These are phyloP conservation scores for Umimayanthus kanabou DNA, from an alignment of 92 coral and sea anemone species.

Conservation along the genomic window DNA sequence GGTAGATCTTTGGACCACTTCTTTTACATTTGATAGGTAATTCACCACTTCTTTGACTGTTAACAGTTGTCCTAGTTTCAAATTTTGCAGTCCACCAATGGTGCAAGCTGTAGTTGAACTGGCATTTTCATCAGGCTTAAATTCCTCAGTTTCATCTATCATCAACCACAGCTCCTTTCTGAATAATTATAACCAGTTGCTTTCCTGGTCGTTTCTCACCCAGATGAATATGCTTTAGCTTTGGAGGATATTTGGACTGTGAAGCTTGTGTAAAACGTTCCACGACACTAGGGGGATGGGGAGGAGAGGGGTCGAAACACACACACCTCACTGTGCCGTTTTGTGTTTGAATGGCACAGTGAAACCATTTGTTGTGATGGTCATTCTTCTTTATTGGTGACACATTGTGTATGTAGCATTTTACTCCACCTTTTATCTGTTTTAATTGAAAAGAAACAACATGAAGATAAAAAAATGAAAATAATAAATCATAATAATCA, in stretches of 20 bases:
- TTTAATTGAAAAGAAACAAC: neutral
- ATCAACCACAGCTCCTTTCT: conserved; percentile 1
- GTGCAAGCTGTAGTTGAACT: neutral
- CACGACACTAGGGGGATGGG: neutral
- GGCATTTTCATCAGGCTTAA: conserved; percentile 8
- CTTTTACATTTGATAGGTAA: conserved; percentile 14
- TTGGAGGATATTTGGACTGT: conserved; percentile 21
- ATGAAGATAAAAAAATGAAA: neutral
- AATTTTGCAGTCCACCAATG: conserved; percentile 33
- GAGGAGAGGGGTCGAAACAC: conserved; percentile 21
- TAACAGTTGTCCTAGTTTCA: conserved; percentile 20
- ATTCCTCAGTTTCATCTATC: neutral
- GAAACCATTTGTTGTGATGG: neutral
- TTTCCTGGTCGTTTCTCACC: conserved; percentile 26
- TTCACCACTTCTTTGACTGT: conserved; percentile 23
- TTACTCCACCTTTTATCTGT: conserved; percentile 2
- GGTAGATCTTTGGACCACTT: no score
- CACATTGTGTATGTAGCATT: conserved; percentile 5
- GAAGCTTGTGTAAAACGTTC: conserved; percentile 7
- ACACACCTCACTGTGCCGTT: conserved; percentile 1
- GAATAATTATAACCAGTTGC: conserved; percentile 13
- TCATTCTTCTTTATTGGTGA: conserved; percentile 11
- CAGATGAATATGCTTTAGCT: conserved; percentile 10
- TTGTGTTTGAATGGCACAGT: conserved; percentile 6
- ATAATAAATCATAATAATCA: conserved; percentile 5